phyloP scores from a whole-genome alignment of 2,888 invertebrate genomes.

The Elaeidobius kamerunicus region DNA sequence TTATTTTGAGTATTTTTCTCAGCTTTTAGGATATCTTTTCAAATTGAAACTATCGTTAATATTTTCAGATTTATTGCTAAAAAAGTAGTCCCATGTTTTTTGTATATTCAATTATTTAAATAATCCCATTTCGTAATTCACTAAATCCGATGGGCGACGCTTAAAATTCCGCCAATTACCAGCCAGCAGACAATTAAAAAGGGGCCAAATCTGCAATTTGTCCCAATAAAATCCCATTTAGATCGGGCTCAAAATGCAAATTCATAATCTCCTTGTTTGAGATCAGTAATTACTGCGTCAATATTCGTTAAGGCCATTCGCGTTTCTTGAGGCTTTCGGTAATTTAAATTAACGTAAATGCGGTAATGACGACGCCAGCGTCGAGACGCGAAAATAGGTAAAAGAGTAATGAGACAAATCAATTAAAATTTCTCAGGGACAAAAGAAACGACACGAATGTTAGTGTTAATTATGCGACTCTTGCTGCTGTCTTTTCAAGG shows the following conservation, averaged over 20 bases:
- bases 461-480: neutral
- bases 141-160: too few species aligned
- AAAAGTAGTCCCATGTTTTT: too few species aligned
- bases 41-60: too few species aligned
- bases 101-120: too few species aligned
- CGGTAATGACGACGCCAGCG: slow-evolving; percentile 14
- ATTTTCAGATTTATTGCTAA: too few species aligned
- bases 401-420: slow-evolving; percentile 27
- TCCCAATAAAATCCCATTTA: slow-evolving; percentile 17
- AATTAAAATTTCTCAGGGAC: slow-evolving; percentile 16
- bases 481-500: too few species aligned
- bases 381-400: slow-evolving; percentile 17
- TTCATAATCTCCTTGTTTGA: slow-evolving; percentile 24
- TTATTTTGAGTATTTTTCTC: too few species aligned
- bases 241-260: slow-evolving; percentile 24
- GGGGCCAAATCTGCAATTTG: slow-evolving; percentile 14
- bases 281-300: slow-evolving; percentile 24
- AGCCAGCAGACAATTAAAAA: slow-evolving; percentile 1
- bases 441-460: neutral
- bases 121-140: too few species aligned
- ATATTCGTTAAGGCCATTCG: slow-evolving; percentile 25
- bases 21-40: too few species aligned
- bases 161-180: neutral
- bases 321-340: slow-evolving; percentile 22
- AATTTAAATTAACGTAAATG: slow-evolving; percentile 20